Percentiles rank a stretch among this genome's conserved stretches.
phyloP scores from a whole-genome alignment of 2,888 invertebrate species.

The Gymnoscelis rufifasciata region DNA sequence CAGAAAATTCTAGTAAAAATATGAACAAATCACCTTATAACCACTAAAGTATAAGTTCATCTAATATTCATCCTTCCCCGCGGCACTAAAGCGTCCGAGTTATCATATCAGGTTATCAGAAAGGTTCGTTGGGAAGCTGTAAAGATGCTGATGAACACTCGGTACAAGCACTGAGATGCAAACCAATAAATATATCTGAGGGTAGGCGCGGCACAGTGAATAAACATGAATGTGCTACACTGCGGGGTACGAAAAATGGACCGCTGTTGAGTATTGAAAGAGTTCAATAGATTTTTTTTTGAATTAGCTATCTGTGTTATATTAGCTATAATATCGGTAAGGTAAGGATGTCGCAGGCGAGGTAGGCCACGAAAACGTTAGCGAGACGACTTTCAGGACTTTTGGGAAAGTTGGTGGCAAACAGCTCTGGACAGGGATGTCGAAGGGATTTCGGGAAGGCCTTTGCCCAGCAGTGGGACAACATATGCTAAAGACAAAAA shows the following conservation, averaged over 20 bases:
- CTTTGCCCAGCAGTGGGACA: too few species aligned
- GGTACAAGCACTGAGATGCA: constrained; percentile 46
- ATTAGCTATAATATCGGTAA: too few species aligned
- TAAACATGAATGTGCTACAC: constrained; percentile 47
- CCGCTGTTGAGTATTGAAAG: too few species aligned
- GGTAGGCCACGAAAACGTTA: too few species aligned
- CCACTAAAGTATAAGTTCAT: not conserved
- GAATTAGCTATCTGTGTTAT: too few species aligned
- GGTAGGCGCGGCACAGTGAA: constrained; percentile 46
- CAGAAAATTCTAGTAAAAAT: not conserved
- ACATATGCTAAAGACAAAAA: too few species aligned
- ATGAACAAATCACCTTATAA: not conserved
- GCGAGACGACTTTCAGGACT: too few species aligned
- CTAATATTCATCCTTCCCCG: not conserved
- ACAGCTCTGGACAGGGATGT: too few species aligned
- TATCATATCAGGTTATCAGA: constrained; percentile 22
- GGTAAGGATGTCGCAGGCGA: too few species aligned
- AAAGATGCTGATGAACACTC: constrained; percentile 65
- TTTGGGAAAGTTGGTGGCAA: too few species aligned
- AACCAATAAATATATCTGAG: constrained; percentile 67
- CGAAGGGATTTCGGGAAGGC: too few species aligned
- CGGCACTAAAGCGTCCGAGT: constrained; percentile 19
- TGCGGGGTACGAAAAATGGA: constrained; percentile 22
- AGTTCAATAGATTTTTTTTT: too few species aligned
- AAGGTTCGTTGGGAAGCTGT: constrained; percentile 38